Evolutionary conservation across 2,113 vertebrate species (phyloP).

Genomic region (Peromyscus polionotus): DNA sequence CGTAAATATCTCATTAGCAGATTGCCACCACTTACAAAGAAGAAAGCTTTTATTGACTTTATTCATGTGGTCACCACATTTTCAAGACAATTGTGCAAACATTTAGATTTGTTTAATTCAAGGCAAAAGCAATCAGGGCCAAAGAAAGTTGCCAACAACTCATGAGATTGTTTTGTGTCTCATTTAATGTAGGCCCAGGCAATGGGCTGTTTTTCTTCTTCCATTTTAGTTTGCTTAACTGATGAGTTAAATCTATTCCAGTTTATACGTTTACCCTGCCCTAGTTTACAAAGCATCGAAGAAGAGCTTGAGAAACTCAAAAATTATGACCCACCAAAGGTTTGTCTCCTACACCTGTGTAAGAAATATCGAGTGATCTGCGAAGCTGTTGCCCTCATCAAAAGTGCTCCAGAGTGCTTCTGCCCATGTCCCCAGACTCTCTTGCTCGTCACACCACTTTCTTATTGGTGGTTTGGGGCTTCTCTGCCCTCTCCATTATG

Average conservation of each 20-base stretch:
- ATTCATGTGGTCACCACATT: slow-evolving; percentile 84
- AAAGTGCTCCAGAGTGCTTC: not conserved
- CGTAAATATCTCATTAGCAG: slow-evolving; percentile 83
- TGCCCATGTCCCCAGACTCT: not conserved
- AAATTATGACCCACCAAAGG: slow-evolving; percentile 2
- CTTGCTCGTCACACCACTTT: not conserved
- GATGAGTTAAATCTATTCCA: slow-evolving; percentile 47
- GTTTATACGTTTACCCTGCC: slow-evolving; percentile 33
- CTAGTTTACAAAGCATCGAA: slow-evolving; percentile 53
- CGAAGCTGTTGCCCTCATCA: not conserved
- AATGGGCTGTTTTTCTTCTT: not conserved
- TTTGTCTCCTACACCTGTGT: not conserved
- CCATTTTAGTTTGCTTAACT: slow-evolving; percentile 60
- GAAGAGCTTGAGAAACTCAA: not conserved
- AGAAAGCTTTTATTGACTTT: slow-evolving; percentile 74
- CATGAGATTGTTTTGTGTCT: slow-evolving; percentile 6
- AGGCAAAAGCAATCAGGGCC: slow-evolving; percentile 61
- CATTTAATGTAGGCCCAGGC: not conserved
- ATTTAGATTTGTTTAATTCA: slow-evolving; percentile 75
- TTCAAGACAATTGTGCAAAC: slow-evolving; percentile 74
- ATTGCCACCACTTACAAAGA: slow-evolving; percentile 81
- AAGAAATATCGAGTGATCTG: not conserved
- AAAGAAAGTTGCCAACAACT: slow-evolving; percentile 39
- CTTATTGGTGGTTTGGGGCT: not conserved
- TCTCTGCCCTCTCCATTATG: not conserved